These are phyloP conservation scores for Epinephelus cyanopodus DNA, from an alignment of 2,113 vertebrate species.

Conservation along the genomic window DNA sequence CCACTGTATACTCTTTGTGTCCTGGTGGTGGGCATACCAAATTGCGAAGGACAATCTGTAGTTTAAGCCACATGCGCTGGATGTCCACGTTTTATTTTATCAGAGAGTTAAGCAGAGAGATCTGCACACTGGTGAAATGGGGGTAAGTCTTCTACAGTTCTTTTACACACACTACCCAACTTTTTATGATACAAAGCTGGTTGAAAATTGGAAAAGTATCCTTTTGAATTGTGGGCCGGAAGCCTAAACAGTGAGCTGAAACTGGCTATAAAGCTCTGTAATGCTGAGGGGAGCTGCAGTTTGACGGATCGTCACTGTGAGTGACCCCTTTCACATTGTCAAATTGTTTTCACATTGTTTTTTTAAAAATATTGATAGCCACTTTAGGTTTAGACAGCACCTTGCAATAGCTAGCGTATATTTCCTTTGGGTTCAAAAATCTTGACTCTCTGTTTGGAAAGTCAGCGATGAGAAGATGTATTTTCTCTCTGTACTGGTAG, in stretches of 20 bases:
- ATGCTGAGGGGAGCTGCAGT: neutral
- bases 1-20: too few relatives aligned
- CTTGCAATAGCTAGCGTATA: neutral
- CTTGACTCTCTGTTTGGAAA: neutral
- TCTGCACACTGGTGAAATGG: too few relatives aligned
- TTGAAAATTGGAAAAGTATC: too few relatives aligned
- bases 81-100: too few relatives aligned
- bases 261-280: neutral
- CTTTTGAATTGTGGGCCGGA: neutral
- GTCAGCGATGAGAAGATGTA: neutral
- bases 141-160: too few relatives aligned
- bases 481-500: constrained; percentile 8
- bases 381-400: neutral
- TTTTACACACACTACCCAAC: too few relatives aligned
- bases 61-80: too few relatives aligned
- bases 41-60: too few relatives aligned
- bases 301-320: too few relatives aligned
- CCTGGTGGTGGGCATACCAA: too few relatives aligned
- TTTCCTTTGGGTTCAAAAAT: neutral
- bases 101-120: too few relatives aligned
- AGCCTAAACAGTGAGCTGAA: neutral
- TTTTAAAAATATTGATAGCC: neutral
- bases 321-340: neutral
- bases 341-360: neutral
- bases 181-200: too few relatives aligned